phyloP scores from a whole-genome alignment of 2,888 invertebrate genomes.

The Apodemia duryi region DNA sequence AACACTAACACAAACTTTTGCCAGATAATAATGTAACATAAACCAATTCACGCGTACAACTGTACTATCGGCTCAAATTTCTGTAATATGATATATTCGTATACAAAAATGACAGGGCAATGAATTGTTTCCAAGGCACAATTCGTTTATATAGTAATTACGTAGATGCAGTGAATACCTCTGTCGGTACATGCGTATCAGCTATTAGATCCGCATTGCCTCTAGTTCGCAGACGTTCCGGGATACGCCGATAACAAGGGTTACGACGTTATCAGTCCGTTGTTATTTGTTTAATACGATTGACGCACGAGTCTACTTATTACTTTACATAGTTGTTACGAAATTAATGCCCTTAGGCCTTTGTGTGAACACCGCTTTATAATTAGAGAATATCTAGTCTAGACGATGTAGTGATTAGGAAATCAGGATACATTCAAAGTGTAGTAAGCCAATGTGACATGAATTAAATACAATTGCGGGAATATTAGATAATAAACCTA shows the following conservation, averaged over 20 bases:
- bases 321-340: conserved; percentile 33
- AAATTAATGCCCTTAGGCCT: conserved; percentile 18
- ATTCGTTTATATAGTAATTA: conserved; percentile 56
- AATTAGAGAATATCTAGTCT: conserved; percentile 12
- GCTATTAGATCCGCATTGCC: conserved; percentile 55
- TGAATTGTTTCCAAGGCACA: conserved; percentile 44
- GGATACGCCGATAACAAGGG: conserved; percentile 69
- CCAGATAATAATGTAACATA: conserved; percentile 23
- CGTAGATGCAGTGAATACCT: conserved; percentile 49
- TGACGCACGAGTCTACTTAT: conserved; percentile 71
- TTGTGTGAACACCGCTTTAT: conserved; percentile 8
- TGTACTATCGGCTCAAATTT: conserved; percentile 29
- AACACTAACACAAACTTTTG: conserved; percentile 30
- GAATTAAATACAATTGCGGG: background rate
- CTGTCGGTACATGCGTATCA: conserved; percentile 39
- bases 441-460: conserved; percentile 8
- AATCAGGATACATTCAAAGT: background rate
- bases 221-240: conserved; percentile 71
- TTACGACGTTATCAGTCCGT: conserved; percentile 62
- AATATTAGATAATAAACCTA: too few relatives aligned
- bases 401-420: conserved; percentile 18
- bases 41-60: conserved; percentile 35
- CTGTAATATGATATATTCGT: conserved; percentile 41
- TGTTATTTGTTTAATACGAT: conserved; percentile 69
- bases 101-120: conserved; percentile 45